Evolutionary conservation across 1,140 invertebrate species (phyloP), one percentile per base, ranked within the genome.

Genomic region (Formica selysi): DNA sequence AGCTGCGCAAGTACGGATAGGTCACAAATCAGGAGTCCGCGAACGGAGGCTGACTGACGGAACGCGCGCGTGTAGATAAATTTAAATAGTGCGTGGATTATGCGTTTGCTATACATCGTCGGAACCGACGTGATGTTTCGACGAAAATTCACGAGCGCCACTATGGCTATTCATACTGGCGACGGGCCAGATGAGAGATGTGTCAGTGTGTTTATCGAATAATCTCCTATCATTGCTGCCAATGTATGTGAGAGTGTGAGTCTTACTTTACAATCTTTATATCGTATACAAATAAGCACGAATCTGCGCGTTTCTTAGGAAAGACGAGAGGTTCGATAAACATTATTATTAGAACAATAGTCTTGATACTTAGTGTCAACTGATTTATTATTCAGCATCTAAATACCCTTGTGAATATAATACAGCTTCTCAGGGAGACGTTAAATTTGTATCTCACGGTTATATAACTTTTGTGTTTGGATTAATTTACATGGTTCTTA

Each of bases 21-120:
- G 87, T 93, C 93, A 94, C 94, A 95, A 95, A 95, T 95, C 94
- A 95, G 91, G 44, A 4, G 44, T 86, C 87, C 62, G 88, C 65
- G 88, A 89, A 85, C 80, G 57, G 71, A 84, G 92, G 87, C 89
- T 92, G 92, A 94, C 92, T 95, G 92, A 95, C 92, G 91, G 67
- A 44, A 38, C 26, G 67, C 79, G 54, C 91, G 91, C 90, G 91
- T 91, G 91, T 94, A 94, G 93, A 94, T 95, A 95, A 95, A 95
- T 94, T 95, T 94, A 95, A 95, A 94, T 95, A 92, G 91, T 91
- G 88, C 92, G 90, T 92, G 91, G 91, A 93, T 86, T 89, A 65
- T 29, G 48, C 3, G 32, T 62, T 51, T 29, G 59, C 68, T 54
- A 54, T 84, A 61, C 62, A 73, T 48, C 74, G 65, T 29, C 44